phyloP scores from a whole-genome alignment of 2,113 vertebrate genomes.

The Amblyornis subalaris region DNA sequence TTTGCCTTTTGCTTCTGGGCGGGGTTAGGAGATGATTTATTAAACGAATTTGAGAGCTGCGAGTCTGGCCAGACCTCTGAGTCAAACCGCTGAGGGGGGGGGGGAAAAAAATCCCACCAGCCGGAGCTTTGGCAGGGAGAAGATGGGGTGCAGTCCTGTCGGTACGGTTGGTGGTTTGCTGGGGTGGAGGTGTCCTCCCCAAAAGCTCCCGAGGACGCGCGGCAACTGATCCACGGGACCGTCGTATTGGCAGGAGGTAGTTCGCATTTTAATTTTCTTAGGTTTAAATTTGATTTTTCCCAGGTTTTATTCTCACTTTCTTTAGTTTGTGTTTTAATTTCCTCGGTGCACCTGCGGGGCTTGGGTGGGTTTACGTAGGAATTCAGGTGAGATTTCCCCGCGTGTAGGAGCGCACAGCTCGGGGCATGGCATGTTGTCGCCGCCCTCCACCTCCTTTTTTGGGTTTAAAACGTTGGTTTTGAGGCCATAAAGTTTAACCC shows the following conservation, averaged over 20 bases:
- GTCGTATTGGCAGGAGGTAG: background rate
- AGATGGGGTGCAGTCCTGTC: background rate
- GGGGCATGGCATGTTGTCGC: accelerated
- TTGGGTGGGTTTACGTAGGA: background rate
- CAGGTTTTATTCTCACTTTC: background rate
- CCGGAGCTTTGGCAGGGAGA: background rate
- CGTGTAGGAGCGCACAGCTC: accelerated
- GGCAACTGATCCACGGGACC: background rate
- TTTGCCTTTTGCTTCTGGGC: conserved; percentile 59
- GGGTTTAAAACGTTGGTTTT: background rate
- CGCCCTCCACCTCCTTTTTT: background rate
- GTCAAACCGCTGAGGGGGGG: background rate
- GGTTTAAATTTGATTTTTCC: background rate
- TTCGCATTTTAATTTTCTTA: background rate
- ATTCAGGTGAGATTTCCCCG: background rate
- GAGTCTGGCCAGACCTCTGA: conserved; percentile 7
- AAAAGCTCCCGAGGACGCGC: background rate
- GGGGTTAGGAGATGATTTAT: conserved; percentile 56
- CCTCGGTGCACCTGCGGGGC: background rate
- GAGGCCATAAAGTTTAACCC: background rate
- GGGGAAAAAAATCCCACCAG: background rate
- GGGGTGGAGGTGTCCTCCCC: background rate
- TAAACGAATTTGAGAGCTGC: conserved; percentile 40
- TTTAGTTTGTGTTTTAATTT: background rate
- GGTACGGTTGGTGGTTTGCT: background rate